phyloP scores from a whole-genome alignment of 2,113 vertebrate genomes.

The Eurypyga helias region DNA sequence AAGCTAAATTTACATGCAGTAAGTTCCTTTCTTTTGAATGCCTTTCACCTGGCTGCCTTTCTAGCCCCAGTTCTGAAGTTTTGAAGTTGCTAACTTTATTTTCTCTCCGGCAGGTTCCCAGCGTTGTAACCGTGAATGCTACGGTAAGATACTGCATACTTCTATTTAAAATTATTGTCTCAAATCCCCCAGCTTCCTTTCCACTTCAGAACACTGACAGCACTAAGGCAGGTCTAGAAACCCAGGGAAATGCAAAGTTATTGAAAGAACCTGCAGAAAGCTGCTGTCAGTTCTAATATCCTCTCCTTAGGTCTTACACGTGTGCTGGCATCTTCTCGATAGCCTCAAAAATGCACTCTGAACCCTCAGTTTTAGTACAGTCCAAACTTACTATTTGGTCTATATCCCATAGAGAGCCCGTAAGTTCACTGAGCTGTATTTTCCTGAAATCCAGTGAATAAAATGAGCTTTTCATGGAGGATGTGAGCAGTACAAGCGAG shows the following conservation, averaged over 20 bases:
- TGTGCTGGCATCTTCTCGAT: background rate
- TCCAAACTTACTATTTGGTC: background rate
- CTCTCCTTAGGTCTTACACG: background rate
- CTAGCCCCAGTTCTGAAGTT: background rate
- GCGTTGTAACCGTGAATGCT: fast-evolving
- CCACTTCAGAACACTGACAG: background rate
- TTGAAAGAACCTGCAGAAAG: background rate
- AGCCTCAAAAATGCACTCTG: background rate
- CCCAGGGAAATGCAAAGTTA: background rate
- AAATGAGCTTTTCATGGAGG: background rate
- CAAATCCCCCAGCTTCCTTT: background rate
- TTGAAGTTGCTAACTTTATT: background rate
- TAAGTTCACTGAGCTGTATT: background rate
- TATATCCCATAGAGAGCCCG: background rate
- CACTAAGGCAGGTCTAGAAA: background rate
- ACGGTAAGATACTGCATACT: background rate
- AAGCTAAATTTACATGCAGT: background rate
- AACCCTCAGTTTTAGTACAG: background rate
- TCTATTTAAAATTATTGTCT: background rate
- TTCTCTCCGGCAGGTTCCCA: conserved; percentile 18
- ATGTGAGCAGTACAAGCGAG: background rate
- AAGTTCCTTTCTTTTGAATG: background rate
- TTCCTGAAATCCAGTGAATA: background rate
- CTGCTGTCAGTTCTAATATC: background rate
- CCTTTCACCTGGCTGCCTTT: background rate